Evolutionary conservation across 2,113 vertebrate species (phyloP), one percentile per base, ranked within the genome.

Genomic region (Tyto alba): DNA sequence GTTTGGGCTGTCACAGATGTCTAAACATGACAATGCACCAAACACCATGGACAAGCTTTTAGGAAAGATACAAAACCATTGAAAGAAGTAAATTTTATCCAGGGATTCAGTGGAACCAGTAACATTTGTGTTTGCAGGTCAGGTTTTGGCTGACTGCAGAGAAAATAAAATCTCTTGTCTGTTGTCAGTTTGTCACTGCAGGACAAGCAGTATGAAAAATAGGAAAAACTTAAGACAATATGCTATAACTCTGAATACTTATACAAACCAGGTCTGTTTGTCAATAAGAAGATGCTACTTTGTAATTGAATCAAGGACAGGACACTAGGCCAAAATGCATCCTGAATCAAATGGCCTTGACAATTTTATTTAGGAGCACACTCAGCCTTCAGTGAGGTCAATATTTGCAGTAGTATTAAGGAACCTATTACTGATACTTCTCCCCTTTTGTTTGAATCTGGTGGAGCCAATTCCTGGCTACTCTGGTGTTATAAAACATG

Each of bases 201-300:
- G 27, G 32, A 72, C 36, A 38, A 29, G 12, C 29, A 90, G 7
- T 20, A 22, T 75, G 47, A 81, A 89, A 93, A 75, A 67, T 1
- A 43, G 9, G 11, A 63, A 72, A n/a, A 41, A 55, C 13, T 53
- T 50, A 55, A 55, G 67, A 10, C 7, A 32, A 9, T 23, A 3
- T 53, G 27, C 53, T 6, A 0, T 78, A 15, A n/a, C 17, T 81
- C 40, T 69, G 30, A 50, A 50, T 11, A 19, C 0, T 0, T 48
- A 11, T 3, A 52, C 9, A 50, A 64, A n/a, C 6, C 22, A 45
- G 13, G 23, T 79, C 38, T 20, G 7, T 83, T 96, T 48, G 11
- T 89, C 25, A 63, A 10, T 15, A 85, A 40, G 36, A 63, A 41
- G 27, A n/a, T 76, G 7, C 14, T 68, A 3, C 45, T 85, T 64